phyloP scores from a whole-genome alignment of 2,888 invertebrate species.

The Operophtera brumata region DNA sequence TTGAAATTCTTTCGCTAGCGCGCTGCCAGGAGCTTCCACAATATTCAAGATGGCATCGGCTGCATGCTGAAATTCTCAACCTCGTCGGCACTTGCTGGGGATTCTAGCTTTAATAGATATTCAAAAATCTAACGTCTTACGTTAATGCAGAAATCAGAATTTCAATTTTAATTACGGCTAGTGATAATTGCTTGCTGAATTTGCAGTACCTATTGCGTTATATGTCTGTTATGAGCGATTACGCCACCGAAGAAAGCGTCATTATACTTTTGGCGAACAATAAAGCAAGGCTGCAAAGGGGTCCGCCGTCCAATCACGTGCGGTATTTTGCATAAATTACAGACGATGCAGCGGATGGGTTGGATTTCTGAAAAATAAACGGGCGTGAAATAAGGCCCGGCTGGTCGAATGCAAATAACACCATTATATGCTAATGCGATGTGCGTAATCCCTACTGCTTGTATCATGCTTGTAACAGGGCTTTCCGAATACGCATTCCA shows the following conservation, averaged over 20 bases:
- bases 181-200: background rate
- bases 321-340: slow-evolving; percentile 76
- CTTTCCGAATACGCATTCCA: slow-evolving; percentile 57
- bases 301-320: slow-evolving; percentile 64
- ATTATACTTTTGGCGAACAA: slow-evolving; percentile 42
- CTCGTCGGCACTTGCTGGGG: slow-evolving; percentile 17
- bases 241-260: slow-evolving; percentile 38
- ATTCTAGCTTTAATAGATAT: slow-evolving; percentile 24
- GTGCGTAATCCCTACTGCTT: slow-evolving; percentile 67
- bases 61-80: slow-evolving; percentile 43
- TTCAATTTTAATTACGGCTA: background rate
- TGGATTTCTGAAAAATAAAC: slow-evolving; percentile 72
- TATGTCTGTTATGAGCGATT: slow-evolving; percentile 9
- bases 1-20: slow-evolving; percentile 73
- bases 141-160: background rate
- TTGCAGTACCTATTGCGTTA: slow-evolving; percentile 9
- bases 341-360: slow-evolving; percentile 56
- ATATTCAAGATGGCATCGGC: slow-evolving; percentile 57
- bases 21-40: slow-evolving; percentile 48
- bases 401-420: slow-evolving; percentile 71
- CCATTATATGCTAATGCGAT: slow-evolving; percentile 75
- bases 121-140: slow-evolving; percentile 10
- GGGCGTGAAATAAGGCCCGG: slow-evolving; percentile 64
- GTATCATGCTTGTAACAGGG: slow-evolving; percentile 56
- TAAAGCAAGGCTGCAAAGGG: slow-evolving; percentile 52